Evolutionary conservation across 2,113 vertebrate genomes (phyloP).

Genomic region (Neofelis nebulosa): DNA sequence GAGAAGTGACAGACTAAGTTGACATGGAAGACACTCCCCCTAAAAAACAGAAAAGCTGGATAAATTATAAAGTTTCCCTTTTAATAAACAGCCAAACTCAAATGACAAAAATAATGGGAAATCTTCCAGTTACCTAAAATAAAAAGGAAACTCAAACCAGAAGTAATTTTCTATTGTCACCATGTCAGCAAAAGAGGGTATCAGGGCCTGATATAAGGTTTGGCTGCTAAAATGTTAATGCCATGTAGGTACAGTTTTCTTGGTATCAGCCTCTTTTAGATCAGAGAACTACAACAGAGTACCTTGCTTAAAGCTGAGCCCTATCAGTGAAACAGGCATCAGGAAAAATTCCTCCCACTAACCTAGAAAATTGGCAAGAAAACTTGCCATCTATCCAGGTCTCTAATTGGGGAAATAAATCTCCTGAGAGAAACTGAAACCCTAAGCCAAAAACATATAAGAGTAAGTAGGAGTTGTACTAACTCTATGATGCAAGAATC

Average conservation of each 20-base stretch:
- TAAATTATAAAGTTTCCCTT: conserved; percentile 38
- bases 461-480: neutral
- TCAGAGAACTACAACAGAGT: neutral
- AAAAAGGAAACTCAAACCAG: conserved; percentile 20
- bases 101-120: conserved; percentile 10
- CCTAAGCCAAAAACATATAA: neutral
- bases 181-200: neutral
- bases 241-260: neutral
- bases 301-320: neutral
- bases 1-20: neutral
- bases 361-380: conserved; percentile 32
- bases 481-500: neutral
- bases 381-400: neutral
- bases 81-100: conserved; percentile 21
- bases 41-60: conserved; percentile 19
- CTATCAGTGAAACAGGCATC: neutral
- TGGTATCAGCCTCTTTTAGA: neutral
- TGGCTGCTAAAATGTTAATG: neutral
- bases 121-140: neutral
- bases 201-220: neutral
- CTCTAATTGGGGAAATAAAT: neutral
- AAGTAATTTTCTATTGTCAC: conserved; percentile 45
- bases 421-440: conserved; percentile 5
- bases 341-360: conserved; percentile 24
- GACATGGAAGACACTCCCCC: neutral